phyloP scores from a whole-genome alignment of 2,888 invertebrate genomes.

The Apocheima hispidaria region DNA sequence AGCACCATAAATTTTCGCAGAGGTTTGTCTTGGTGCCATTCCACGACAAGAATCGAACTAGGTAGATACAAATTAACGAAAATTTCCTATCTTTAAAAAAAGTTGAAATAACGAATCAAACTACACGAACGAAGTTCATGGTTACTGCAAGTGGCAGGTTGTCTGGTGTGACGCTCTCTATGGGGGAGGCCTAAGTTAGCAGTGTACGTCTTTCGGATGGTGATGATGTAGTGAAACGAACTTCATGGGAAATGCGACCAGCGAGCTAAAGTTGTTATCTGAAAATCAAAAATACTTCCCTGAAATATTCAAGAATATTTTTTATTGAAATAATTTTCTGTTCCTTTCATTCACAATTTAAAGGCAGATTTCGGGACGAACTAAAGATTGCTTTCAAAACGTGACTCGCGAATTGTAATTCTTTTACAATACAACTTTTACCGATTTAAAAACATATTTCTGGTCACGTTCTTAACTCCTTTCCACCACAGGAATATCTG shows the following conservation, averaged over 20 bases:
- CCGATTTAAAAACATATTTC: constrained; percentile 25
- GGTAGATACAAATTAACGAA: too few relatives aligned
- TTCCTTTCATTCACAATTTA: constrained; percentile 22
- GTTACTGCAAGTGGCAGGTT: too few relatives aligned
- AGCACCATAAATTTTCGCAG: too few relatives aligned
- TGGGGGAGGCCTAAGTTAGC: too few relatives aligned
- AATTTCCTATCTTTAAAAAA: too few relatives aligned
- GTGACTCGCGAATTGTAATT: constrained; percentile 25
- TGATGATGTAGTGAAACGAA: too few relatives aligned
- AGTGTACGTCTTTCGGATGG: too few relatives aligned
- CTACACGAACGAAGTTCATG: too few relatives aligned
- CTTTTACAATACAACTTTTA: constrained; percentile 28
- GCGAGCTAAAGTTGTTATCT: not conserved
- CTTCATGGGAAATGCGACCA: not conserved
- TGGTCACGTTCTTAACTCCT: constrained; percentile 22
- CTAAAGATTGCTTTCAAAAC: constrained; percentile 32
- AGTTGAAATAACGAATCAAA: too few relatives aligned
- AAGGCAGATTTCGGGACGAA: constrained; percentile 12
- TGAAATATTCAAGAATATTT: constrained; percentile 5
- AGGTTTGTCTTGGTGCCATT: too few relatives aligned
- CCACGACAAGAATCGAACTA: too few relatives aligned
- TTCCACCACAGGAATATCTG: not conserved
- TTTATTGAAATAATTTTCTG: not conserved
- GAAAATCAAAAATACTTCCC: not conserved
- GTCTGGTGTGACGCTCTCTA: too few relatives aligned